Conservation (phyloP, 2,797 vertebrate genomes). For the Knipowitschia caucasica region DNA sequence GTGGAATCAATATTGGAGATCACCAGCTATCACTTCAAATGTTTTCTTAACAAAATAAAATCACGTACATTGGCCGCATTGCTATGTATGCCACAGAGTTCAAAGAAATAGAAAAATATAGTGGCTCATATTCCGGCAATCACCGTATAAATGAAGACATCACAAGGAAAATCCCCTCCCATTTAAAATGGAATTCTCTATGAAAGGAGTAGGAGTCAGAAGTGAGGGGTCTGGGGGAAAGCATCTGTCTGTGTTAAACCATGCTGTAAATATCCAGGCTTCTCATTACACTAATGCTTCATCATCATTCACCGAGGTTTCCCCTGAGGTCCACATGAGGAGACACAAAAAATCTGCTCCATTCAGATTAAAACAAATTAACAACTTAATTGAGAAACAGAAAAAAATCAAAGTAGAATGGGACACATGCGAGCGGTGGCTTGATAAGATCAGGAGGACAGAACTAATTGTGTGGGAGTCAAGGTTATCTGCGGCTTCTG, state of each 20-base stretch:
- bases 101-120: too few species aligned
- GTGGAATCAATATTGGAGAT: too few species aligned
- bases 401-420: slow-evolving; percentile 35
- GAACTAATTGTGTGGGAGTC: slow-evolving; percentile 52
- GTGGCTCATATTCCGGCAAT: too few species aligned
- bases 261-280: slow-evolving; percentile 40
- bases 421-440: slow-evolving; percentile 34
- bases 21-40: too few species aligned
- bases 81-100: too few species aligned
- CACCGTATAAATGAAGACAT: slow-evolving; percentile 34
- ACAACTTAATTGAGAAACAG: slow-evolving; percentile 57
- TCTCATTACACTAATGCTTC: slow-evolving; percentile 50
- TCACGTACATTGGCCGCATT: too few species aligned
- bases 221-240: slow-evolving; percentile 25
- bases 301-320: slow-evolving; percentile 30
- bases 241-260: slow-evolving; percentile 25
- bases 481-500: slow-evolving; percentile 59
- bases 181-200: slow-evolving; percentile 26
- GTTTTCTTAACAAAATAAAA: too few species aligned
- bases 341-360: slow-evolving; percentile 35
- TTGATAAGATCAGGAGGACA: slow-evolving; percentile 45
- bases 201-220: slow-evolving; percentile 36
- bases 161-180: slow-evolving; percentile 16
- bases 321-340: slow-evolving; percentile 22
- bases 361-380: slow-evolving; percentile 61